Evolutionary conservation across 2,888 invertebrate species (phyloP).

Genomic region (Amphipyra tragopoginis): DNA sequence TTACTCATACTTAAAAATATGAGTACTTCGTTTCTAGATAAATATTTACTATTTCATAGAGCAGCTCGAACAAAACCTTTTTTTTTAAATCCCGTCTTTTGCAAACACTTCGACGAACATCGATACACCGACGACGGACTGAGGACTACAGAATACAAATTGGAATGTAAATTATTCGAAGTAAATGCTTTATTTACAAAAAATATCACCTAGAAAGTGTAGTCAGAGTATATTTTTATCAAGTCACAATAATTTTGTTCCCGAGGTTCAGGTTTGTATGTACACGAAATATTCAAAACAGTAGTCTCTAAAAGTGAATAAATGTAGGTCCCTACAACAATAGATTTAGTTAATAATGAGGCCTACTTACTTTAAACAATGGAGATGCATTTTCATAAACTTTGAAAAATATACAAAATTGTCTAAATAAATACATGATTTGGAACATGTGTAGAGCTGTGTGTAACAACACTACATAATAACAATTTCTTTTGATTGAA

Average conservation of each 20-base stretch:
- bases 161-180: conserved; percentile 81
- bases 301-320: conserved; percentile 45
- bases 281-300: conserved; percentile 49
- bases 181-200: conserved; percentile 80
- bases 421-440: neutral
- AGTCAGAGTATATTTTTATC: conserved; percentile 65
- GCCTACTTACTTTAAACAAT: conserved; percentile 36
- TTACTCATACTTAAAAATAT: neutral
- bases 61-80: conserved; percentile 16
- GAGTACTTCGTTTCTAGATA: neutral
- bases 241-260: conserved; percentile 78
- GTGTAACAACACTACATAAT: neutral
- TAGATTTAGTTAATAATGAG: conserved; percentile 37
- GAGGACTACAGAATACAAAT: conserved; percentile 71
- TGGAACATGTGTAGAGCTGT: neutral
- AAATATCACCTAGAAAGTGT: conserved; percentile 66
- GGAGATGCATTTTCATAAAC: conserved; percentile 46
- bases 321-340: conserved; percentile 50
- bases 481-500: no score
- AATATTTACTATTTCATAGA: conserved; percentile 8
- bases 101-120: conserved; percentile 29
- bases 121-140: conserved; percentile 65
- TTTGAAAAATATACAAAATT: conserved; percentile 3
- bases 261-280: conserved; percentile 66
- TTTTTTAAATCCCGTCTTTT: conserved; percentile 47